A percentile compares a stretch with the other conserved stretches of the same genome.
Conservation (phyloP, 2,113 vertebrate species). For the Cavia porcellus region DNA sequence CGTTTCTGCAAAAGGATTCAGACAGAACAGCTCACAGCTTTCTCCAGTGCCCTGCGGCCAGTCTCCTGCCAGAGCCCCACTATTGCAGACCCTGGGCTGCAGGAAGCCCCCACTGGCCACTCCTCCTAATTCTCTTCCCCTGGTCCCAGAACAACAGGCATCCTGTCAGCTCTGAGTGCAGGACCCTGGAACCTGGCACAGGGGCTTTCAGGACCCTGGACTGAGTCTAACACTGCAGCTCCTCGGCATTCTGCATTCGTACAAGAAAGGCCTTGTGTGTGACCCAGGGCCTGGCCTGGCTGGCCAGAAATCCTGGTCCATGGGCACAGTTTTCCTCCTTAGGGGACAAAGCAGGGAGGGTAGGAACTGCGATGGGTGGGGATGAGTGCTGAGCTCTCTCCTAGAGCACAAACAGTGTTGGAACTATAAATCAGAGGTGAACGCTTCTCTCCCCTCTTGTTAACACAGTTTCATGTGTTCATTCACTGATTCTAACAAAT, state of each 20-base stretch:
- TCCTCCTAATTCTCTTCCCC: background rate
- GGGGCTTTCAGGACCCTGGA: background rate
- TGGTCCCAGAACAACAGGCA: background rate
- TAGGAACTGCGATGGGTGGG: background rate
- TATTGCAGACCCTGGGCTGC: no score
- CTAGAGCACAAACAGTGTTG: background rate
- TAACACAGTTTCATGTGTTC: background rate
- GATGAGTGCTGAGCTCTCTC: background rate
- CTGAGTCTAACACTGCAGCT: background rate
- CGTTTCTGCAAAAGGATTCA: background rate
- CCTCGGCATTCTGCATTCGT: constrained; percentile 71
- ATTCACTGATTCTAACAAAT: background rate
- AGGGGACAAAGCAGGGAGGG: fast-evolving
- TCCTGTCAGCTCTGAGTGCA: background rate
- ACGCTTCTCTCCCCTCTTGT: background rate
- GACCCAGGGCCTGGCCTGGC: constrained; percentile 63
- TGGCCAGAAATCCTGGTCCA: constrained; percentile 81
- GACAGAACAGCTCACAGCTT: background rate
- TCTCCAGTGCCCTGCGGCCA: background rate
- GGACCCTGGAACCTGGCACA: background rate
- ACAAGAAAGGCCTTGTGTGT: constrained; percentile 76
- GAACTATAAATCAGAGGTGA: background rate
- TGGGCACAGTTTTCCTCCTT: constrained; percentile 75
- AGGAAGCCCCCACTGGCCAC: background rate
- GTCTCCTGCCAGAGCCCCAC: background rate